Evolutionary conservation across 2,888 invertebrate genomes (phyloP).

Genomic region (Odontothrips loti): DNA sequence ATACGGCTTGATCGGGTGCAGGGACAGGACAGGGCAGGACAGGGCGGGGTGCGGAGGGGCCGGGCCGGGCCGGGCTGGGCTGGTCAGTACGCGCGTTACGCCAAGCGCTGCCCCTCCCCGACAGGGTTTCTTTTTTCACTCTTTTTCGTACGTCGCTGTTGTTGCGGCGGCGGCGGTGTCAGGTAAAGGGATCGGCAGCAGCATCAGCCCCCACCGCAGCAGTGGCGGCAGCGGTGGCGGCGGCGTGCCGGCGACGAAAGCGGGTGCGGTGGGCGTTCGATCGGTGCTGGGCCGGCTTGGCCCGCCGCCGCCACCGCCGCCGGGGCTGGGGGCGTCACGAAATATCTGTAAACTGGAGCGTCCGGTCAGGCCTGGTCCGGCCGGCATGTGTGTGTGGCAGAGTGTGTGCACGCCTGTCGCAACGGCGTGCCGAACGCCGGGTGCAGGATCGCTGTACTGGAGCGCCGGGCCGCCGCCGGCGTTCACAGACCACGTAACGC

Average conservation of each 20-base stretch:
- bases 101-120: neutral
- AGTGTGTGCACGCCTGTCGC: neutral
- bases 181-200: no score
- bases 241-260: no score
- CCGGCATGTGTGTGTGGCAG: neutral
- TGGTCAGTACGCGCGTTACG: no score
- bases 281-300: neutral
- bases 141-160: neutral
- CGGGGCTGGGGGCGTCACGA: neutral
- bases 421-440: neutral
- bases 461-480: no score
- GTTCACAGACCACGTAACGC: no score
- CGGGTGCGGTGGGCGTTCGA: no score
- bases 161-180: no score
- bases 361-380: neutral
- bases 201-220: no score
- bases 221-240: no score
- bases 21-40: neutral
- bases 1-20: neutral
- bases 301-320: neutral
- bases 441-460: neutral
- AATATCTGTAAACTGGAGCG: slow-evolving; percentile 20
- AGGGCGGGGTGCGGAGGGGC: neutral
- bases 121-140: neutral
- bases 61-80: neutral